A percentile compares a stretch with the other conserved stretches of the same genome.
Conservation (phyloP, 53 echinoderm and acorn worm species). For the Astropecten irregularis region DNA sequence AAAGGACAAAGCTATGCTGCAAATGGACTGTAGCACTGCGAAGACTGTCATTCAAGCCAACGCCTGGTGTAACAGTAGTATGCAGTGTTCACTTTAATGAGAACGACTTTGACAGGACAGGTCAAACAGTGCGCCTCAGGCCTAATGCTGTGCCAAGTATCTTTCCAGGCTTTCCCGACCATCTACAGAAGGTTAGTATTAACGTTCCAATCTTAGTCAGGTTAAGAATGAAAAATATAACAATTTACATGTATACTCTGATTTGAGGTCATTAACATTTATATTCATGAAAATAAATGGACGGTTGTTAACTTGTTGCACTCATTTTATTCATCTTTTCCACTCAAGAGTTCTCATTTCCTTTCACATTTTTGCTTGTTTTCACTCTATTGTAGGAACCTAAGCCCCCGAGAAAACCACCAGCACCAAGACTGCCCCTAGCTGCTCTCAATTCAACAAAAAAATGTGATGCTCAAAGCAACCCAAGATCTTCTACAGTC, state of each 20-base stretch:
- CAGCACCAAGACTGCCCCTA: not conserved
- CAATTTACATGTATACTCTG: too few species aligned
- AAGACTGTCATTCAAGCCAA: not conserved
- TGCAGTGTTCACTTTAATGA: conserved; percentile 34
- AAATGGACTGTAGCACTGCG: not conserved
- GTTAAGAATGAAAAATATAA: too few species aligned
- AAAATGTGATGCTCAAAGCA: not conserved
- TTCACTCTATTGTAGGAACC: not conserved
- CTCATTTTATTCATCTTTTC: not conserved
- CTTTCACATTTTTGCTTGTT: not conserved
- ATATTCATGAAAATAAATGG: too few species aligned
- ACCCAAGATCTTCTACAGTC: not conserved
- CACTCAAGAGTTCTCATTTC: not conserved
- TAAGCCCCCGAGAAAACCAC: not conserved
- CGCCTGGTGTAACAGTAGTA: not conserved
- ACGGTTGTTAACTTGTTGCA: too few species aligned
- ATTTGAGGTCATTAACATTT: too few species aligned
- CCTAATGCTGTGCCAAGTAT: conserved; percentile 34
- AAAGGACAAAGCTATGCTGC: not conserved
- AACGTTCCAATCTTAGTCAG: too few species aligned
- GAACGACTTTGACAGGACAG: conserved; percentile 25
- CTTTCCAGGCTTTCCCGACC: conserved; percentile 29
- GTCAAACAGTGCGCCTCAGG: conserved; percentile 38
- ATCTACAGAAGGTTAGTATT: conserved; percentile 19
- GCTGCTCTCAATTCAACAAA: not conserved